Conservation (phyloP, 2,888 invertebrate genomes). For the Lepidochitona cinerea region DNA sequence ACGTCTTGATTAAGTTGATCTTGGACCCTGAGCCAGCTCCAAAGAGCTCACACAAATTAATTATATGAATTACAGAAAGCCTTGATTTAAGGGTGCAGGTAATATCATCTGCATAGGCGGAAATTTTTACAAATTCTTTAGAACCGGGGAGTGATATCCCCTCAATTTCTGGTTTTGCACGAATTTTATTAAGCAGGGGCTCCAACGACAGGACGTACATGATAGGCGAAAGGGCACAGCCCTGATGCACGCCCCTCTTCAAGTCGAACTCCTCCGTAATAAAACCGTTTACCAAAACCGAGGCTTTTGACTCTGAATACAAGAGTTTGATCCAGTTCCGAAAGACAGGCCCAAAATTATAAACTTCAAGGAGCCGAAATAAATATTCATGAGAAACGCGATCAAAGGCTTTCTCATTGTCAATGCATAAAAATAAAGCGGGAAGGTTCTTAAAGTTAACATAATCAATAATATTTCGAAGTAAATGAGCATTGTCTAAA, state of each 20-base stretch:
- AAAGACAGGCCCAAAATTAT: conserved; percentile 34
- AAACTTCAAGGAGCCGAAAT: conserved; percentile 27
- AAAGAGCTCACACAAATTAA: conserved; percentile 14
- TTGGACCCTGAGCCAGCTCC: conserved; percentile 25
- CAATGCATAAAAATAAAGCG: conserved; percentile 32
- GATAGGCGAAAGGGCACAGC: not conserved
- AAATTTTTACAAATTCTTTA: conserved; percentile 9
- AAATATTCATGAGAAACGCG: conserved; percentile 37
- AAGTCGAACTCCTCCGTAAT: not conserved
- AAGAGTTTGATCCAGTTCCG: conserved; percentile 35
- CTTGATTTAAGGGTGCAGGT: conserved; percentile 2
- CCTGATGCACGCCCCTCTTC: not conserved
- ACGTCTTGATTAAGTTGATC: conserved; percentile 28
- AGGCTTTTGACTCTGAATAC: conserved; percentile 15
- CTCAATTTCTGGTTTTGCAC: conserved; percentile 1
- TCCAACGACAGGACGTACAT: not conserved
- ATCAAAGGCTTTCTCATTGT: conserved; percentile 45
- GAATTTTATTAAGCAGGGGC: not conserved
- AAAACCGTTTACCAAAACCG: conserved; percentile 3
- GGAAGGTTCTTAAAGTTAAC: conserved; percentile 28
- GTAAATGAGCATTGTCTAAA: conserved; percentile 36
- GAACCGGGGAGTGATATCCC: conserved; percentile 22
- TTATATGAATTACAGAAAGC: not conserved
- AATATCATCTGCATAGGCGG: conserved; percentile 18
- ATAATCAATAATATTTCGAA: conserved; percentile 34